Base-by-base conservation (phyloP, 2,113 vertebrate genomes). In the Crotalus helleri region DNA sequence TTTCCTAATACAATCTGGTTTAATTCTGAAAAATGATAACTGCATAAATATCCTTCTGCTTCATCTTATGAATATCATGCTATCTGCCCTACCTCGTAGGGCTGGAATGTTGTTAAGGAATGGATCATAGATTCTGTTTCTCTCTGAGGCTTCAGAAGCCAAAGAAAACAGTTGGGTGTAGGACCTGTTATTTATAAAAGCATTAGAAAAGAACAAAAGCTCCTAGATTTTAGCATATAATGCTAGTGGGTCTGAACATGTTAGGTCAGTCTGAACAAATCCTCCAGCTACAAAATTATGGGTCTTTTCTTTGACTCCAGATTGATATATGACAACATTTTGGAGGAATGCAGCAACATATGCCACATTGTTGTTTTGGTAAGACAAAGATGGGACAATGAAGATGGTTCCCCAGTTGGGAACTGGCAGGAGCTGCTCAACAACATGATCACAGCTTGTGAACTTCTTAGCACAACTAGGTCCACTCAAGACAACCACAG, bases 391-490 rank as follows among this genome's bases (percentile, higher is more conserved):
- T 13, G 97, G 96, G 3, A 98, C 95, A 3, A 97, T 44, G n/a
- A 97, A 98, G 46, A 53, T 95, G 23, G 94, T 94, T 29, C 97
- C 98, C 98, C 98, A 98, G 24, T 46, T 95, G 57, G 86, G 94
- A 0, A 97, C 96, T 5, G 98, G 98, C 59, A 96, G 85, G 10
- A 98, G 96, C 93, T 98, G 98, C 88, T 98, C 98, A 69, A 95
- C 97, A 4, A 98, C 97, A n/a, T 98, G 97, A 92, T 98, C 97
- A 92, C 98, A 98, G 59, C 93, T 96, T 13, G 97, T 85, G n/a
- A 98, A 97, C 5, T 11, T 95, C 95, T 89, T 94, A 15, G 96
- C 96, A 90, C 98, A 98, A 0, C 92, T 96, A 93, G 98, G 98
- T 7, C 98, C 98, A 0, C 96, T 95, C 74, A 97, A 94, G 49